Percentiles rank a stretch among this genome's conserved stretches.
Evolutionary conservation across 2,113 vertebrate species (phyloP).

Genomic region (Halichoerus grypus): DNA sequence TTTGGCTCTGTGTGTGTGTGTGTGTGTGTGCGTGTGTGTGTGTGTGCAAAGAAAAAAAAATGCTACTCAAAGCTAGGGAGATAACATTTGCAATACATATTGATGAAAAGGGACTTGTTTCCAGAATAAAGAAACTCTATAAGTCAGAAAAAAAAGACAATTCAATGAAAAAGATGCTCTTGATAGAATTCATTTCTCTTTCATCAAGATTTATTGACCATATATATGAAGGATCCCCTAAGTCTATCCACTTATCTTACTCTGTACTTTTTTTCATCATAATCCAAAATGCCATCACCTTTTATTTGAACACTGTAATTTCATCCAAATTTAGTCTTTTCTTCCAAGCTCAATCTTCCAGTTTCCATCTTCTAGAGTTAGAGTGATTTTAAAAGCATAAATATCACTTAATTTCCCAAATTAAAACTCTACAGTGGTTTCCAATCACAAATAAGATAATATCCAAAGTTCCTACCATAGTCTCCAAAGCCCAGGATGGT

Average conservation of each 20-base stretch:
- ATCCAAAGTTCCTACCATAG: not conserved
- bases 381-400: constrained; percentile 5
- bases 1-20: not conserved
- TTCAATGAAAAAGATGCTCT: not conserved
- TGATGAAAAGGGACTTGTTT: not conserved
- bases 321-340: not conserved
- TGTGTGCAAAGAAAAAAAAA: not conserved
- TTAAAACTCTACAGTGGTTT: not conserved
- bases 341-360: not conserved
- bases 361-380: not conserved
- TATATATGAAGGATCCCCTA: not conserved
- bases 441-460: not conserved
- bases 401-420: not conserved
- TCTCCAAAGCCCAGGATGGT: not conserved
- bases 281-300: not conserved
- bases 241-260: not conserved
- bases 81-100: not conserved
- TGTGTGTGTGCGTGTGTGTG: not conserved
- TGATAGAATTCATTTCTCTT: not conserved
- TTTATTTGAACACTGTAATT: not conserved
- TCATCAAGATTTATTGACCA: not conserved
- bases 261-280: not conserved
- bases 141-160: not conserved
- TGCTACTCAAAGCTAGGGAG: not conserved
- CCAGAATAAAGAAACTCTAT: not conserved